Evolutionary conservation across 2,113 vertebrate species (phyloP).

Genomic region (Pterocles gutturalis): DNA sequence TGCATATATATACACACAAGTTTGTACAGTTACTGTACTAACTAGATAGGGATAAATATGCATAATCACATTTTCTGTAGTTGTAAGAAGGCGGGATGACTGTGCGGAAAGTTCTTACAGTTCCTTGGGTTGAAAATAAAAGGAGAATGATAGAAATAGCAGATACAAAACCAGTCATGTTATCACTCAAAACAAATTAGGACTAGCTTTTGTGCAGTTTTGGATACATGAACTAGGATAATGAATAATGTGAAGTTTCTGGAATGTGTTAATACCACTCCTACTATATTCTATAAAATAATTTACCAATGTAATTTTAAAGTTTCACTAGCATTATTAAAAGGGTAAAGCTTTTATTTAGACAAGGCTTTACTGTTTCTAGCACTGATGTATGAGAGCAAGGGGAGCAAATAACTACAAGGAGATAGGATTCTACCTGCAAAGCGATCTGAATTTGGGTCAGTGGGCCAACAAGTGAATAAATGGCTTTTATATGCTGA

Average conservation of each 20-base stretch:
- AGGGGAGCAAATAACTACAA: background rate
- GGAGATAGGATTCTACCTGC: background rate
- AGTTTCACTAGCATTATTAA: background rate
- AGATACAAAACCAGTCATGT: background rate
- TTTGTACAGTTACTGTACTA: background rate
- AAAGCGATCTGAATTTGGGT: background rate
- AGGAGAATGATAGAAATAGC: background rate
- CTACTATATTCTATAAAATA: background rate
- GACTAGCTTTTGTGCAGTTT: background rate
- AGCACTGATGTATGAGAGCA: background rate
- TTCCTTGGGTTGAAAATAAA: background rate
- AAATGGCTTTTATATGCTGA: background rate
- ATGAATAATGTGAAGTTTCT: background rate
- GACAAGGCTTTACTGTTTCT: background rate
- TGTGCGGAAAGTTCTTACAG: background rate
- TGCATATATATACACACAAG: background rate
- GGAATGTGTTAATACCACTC: background rate
- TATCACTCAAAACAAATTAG: background rate
- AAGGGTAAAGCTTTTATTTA: background rate
- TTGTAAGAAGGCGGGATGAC: background rate
- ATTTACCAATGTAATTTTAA: background rate
- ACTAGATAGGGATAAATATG: background rate
- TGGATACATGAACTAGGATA: background rate
- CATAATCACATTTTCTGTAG: background rate
- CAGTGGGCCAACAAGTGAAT: background rate